Conservation (phyloP, 2,797 vertebrate genomes). For the Galago senegalensis region DNA sequence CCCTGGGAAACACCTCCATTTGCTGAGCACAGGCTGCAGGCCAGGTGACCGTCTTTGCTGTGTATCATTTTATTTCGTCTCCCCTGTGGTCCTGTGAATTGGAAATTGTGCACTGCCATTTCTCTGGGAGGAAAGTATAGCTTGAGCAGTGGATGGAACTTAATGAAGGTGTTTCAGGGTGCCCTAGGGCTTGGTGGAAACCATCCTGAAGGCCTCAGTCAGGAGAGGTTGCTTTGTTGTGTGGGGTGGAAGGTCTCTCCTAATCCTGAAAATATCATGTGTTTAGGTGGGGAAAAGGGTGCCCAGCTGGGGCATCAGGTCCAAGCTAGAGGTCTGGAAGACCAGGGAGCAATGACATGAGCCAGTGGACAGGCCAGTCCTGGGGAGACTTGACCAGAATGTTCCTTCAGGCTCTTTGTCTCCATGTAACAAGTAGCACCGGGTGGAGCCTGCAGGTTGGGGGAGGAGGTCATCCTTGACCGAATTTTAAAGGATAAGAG, state of each 20-base stretch:
- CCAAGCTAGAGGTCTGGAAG: not conserved
- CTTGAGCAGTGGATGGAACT: not conserved
- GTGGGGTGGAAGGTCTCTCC: not conserved
- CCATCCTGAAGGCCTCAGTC: not conserved
- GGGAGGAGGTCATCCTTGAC: not conserved
- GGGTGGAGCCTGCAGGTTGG: not conserved
- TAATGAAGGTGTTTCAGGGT: not conserved
- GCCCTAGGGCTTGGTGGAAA: not conserved
- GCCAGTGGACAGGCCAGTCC: not conserved
- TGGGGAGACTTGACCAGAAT: not conserved
- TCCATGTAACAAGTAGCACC: not conserved
- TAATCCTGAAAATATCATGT: not conserved
- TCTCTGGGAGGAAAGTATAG: not conserved
- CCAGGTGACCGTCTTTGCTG: not conserved
- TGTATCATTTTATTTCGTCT: not conserved
- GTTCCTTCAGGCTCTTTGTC: not conserved
- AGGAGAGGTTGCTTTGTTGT: not conserved
- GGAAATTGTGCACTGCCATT: not conserved
- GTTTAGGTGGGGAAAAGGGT: accelerated
- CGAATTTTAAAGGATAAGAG: not conserved
- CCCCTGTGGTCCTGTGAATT: too few species aligned
- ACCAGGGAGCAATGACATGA: not conserved
- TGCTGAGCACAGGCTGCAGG: not conserved
- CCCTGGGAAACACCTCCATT: not conserved
- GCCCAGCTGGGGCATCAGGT: not conserved